These are phyloP conservation scores for Dipus sagitta DNA, from an alignment of 2,797 vertebrate genomes.

Conservation along the genomic window DNA sequence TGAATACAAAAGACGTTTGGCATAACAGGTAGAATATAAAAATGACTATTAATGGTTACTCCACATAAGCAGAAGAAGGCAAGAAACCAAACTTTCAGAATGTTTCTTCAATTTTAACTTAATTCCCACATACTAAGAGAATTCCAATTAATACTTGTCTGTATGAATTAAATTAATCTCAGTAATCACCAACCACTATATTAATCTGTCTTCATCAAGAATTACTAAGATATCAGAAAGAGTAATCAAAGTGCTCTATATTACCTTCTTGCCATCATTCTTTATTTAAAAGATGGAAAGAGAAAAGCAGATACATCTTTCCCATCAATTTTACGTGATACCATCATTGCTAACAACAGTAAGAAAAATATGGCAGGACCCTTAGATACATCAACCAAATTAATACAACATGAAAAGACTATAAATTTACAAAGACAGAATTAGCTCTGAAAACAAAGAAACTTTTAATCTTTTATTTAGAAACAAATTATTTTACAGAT, in stretches of 20 bases:
- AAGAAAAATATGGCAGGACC: slow-evolving; percentile 53
- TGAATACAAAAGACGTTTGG: slow-evolving; percentile 74
- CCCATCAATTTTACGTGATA: slow-evolving; percentile 68
- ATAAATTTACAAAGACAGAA: slow-evolving; percentile 26
- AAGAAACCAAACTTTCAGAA: slow-evolving; percentile 74
- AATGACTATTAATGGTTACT: slow-evolving; percentile 73
- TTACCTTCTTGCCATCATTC: slow-evolving; percentile 69
- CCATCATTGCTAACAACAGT: slow-evolving; percentile 45
- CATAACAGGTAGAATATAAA: slow-evolving; percentile 83
- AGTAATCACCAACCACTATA: slow-evolving; percentile 65
- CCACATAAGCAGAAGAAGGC: slow-evolving; percentile 48
- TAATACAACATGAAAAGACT: slow-evolving; percentile 27
- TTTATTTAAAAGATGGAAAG: slow-evolving; percentile 70
- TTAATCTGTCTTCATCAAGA: slow-evolving; percentile 56
- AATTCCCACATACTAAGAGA: slow-evolving; percentile 71
- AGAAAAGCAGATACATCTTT: slow-evolving; percentile 12
- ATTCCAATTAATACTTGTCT: slow-evolving; percentile 78
- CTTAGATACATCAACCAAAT: slow-evolving; percentile 54
- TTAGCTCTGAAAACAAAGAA: slow-evolving; percentile 40
- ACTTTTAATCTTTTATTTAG: slow-evolving; percentile 40
- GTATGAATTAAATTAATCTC: slow-evolving; percentile 75
- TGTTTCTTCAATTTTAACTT: slow-evolving; percentile 81
- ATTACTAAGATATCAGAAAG: slow-evolving; percentile 64
- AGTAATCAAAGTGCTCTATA: slow-evolving; percentile 66
- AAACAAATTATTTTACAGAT: slow-evolving; percentile 51